Evolutionary conservation across 2,113 vertebrate species (phyloP).

Genomic region (Fulica atra): DNA sequence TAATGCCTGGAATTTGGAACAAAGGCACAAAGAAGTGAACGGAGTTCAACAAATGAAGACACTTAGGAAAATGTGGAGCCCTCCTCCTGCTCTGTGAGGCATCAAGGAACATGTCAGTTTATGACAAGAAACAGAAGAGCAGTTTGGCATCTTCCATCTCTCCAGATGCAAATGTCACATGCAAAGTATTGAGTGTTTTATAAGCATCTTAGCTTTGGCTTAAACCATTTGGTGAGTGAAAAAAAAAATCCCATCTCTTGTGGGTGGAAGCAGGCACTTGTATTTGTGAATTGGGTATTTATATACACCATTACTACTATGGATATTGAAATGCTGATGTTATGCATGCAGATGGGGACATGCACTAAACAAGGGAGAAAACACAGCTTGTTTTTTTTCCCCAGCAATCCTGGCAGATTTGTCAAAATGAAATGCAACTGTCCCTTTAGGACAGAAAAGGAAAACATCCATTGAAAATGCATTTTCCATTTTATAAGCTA

Average conservation of each 20-base stretch:
- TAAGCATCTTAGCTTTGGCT: not conserved
- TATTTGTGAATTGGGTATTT: not conserved
- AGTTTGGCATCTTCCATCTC: not conserved
- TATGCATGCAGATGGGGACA: not conserved
- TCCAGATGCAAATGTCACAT: constrained; percentile 16
- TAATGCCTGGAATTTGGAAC: not conserved
- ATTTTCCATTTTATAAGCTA: not conserved
- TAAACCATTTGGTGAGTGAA: not conserved
- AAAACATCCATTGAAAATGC: not conserved
- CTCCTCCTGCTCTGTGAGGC: not conserved
- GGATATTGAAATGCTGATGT: not conserved
- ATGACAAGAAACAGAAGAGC: not conserved
- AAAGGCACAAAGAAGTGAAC: not conserved
- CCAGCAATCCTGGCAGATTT: not conserved
- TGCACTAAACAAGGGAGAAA: not conserved
- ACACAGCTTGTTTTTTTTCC: not conserved
- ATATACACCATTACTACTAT: not conserved
- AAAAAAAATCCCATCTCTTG: not conserved
- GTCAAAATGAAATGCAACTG: not conserved
- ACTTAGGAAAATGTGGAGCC: not conserved
- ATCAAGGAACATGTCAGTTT: not conserved
- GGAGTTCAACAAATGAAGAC: not conserved
- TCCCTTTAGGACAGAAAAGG: not conserved
- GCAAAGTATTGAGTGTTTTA: not conserved
- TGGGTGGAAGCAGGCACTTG: not conserved